A percentile compares a stretch with the other conserved stretches of the same genome.
These are phyloP conservation scores for Cyanoramphus novaezelandiae DNA, from an alignment of 2,113 vertebrate genomes.

Conservation along the genomic window DNA sequence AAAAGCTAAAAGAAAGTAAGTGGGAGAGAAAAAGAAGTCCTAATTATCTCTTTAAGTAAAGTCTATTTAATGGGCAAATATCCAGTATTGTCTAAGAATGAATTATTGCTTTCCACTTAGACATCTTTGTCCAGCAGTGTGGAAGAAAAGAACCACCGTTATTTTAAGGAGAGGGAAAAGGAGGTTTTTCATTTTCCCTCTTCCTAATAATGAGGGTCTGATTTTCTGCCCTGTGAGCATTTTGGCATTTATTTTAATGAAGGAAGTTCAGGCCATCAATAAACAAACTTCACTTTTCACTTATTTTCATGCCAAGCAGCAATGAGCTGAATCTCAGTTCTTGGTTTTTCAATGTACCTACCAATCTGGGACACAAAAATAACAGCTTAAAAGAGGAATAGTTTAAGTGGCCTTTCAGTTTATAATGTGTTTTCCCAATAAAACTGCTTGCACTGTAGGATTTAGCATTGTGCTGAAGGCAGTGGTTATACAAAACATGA, in stretches of 20 bases:
- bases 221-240: background rate
- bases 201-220: background rate
- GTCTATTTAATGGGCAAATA: background rate
- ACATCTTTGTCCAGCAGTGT: background rate
- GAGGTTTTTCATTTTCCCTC: background rate
- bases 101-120: background rate
- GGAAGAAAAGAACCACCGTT: background rate
- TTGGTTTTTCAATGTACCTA: background rate
- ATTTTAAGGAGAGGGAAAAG: background rate
- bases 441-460: slow-evolving; percentile 24
- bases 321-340: background rate
- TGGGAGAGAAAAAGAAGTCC: background rate
- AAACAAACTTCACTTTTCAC: background rate
- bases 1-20: background rate
- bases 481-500: background rate
- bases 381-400: slow-evolving; percentile 10
- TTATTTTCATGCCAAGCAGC: background rate
- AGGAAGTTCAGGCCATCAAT: background rate
- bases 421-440: slow-evolving; percentile 34
- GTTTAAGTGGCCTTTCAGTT: slow-evolving; percentile 37
- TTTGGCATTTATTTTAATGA: slow-evolving; percentile 15
- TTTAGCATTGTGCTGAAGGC: slow-evolving; percentile 35
- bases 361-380: slow-evolving; percentile 1
- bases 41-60: slow-evolving; percentile 6
- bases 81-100: background rate